Percentiles rank a stretch among this genome's conserved stretches.
phyloP scores from a whole-genome alignment of 2,888 invertebrate species.

The Thymelicus lineola region DNA sequence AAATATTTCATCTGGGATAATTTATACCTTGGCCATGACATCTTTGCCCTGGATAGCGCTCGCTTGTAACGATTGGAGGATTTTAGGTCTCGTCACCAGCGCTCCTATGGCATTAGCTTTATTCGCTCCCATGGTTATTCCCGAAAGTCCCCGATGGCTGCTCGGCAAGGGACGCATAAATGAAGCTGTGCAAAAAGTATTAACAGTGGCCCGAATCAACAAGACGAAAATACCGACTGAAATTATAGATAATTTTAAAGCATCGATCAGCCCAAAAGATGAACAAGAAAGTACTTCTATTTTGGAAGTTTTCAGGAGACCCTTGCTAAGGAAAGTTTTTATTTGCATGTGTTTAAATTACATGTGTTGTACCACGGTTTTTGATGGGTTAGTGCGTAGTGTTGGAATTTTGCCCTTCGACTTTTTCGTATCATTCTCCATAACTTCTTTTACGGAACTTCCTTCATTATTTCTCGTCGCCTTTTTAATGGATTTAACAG shows the following conservation, averaged over 20 bases:
- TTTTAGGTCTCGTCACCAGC: constrained; percentile 61
- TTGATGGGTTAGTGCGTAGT: constrained; percentile 66
- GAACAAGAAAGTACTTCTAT: constrained; percentile 49
- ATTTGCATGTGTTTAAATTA: constrained; percentile 58
- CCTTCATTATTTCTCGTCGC: constrained; percentile 63
- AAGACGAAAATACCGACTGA: constrained; percentile 56
- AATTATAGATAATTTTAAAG: constrained; percentile 59
- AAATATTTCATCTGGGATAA: constrained; percentile 65
- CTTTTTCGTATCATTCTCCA: constrained; percentile 68
- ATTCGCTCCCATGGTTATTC: constrained; percentile 60
- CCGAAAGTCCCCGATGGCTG: constrained; percentile 72
- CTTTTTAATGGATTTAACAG: constrained; percentile 61
- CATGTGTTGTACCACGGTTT: constrained; percentile 58
- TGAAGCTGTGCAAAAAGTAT: constrained; percentile 59
- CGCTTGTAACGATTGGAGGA: constrained; percentile 67
- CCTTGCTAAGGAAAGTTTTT: constrained; percentile 58
- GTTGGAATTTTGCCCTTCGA: constrained; percentile 63
- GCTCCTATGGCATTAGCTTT: constrained; percentile 60
- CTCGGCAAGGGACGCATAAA: constrained; percentile 63
- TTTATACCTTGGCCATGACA: constrained; percentile 56
- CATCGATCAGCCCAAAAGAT: constrained; percentile 34
- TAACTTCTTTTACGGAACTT: constrained; percentile 68
- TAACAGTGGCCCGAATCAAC: constrained; percentile 59
- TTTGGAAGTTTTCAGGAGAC: constrained; percentile 57
- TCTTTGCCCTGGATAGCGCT: constrained; percentile 68